A percentile compares a stretch with the other conserved stretches of the same genome.
These are phyloP conservation scores for Cirrhinus mrigala DNA, from an alignment of 2,797 vertebrate species.

Conservation along the genomic window DNA sequence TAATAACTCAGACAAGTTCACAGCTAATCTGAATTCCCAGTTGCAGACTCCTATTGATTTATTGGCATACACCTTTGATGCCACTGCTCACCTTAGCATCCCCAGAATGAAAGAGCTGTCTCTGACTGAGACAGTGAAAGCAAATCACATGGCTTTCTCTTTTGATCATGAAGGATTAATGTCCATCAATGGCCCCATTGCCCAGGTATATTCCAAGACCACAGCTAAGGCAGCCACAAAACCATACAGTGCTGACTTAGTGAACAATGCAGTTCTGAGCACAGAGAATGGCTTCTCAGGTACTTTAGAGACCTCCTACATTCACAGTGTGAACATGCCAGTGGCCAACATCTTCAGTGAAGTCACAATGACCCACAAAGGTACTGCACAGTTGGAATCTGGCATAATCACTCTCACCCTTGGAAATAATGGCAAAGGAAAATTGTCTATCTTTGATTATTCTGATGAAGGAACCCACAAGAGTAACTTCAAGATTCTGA, in stretches of 20 bases:
- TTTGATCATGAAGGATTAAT: conserved; percentile 81
- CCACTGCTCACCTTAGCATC: conserved; percentile 78
- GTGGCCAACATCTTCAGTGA: conserved; percentile 80
- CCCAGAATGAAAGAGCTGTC: conserved; percentile 77
- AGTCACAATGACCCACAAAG: conserved; percentile 77
- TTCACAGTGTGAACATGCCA: conserved; percentile 85
- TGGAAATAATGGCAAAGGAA: conserved; percentile 80
- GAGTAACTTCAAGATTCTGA: conserved; percentile 76
- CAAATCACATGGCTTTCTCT: conserved; percentile 80
- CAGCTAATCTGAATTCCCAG: conserved; percentile 80
- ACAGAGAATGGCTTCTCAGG: conserved; percentile 79
- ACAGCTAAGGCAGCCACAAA: conserved; percentile 77
- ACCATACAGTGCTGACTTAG: conserved; percentile 79
- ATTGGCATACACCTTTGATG: conserved; percentile 83
- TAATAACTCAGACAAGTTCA: conserved; percentile 82
- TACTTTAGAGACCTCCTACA: conserved; percentile 79
- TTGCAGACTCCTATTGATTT: conserved; percentile 79
- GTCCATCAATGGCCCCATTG: conserved; percentile 71
- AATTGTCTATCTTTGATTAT: conserved; percentile 75
- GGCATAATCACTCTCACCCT: conserved; percentile 76
- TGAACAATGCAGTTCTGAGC: conserved; percentile 76
- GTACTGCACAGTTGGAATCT: conserved; percentile 75
- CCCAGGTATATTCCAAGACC: conserved; percentile 81
- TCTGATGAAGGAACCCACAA: conserved; percentile 84
- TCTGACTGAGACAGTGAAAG: conserved; percentile 83